phyloP scores from a whole-genome alignment of 2,888 invertebrate species.

The Mactromeris polynyma region DNA sequence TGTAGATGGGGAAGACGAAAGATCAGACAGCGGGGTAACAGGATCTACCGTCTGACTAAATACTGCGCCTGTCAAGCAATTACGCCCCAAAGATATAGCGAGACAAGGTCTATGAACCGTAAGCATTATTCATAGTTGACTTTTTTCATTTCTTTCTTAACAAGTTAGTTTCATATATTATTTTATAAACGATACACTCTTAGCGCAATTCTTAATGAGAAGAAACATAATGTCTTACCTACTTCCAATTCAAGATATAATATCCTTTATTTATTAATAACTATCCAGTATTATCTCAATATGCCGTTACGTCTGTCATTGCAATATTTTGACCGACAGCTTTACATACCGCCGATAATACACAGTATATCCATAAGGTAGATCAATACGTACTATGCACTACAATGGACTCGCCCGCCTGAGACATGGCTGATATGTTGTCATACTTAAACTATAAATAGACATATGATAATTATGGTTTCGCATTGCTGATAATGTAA shows the following conservation, averaged over 20 bases:
- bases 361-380: not conserved
- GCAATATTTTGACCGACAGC: not conserved
- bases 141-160: not conserved
- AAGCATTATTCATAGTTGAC: not conserved
- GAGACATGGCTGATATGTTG: constrained; percentile 5
- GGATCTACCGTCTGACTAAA: not conserved
- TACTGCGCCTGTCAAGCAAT: not conserved
- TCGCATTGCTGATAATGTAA: not conserved
- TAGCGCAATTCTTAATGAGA: not conserved
- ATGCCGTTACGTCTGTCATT: not conserved
- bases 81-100: not conserved
- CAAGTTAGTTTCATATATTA: too few species aligned
- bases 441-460: not conserved
- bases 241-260: not conserved
- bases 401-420: not conserved
- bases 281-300: not conserved
- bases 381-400: not conserved
- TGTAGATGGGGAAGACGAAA: not conserved
- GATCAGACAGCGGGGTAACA: not conserved
- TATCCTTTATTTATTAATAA: not conserved
- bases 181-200: too few species aligned
- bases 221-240: not conserved
- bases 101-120: not conserved
- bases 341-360: not conserved
- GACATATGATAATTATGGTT: not conserved